These are phyloP conservation scores for Acanthis flammea DNA, from an alignment of 2,797 vertebrate genomes.

Conservation along the genomic window DNA sequence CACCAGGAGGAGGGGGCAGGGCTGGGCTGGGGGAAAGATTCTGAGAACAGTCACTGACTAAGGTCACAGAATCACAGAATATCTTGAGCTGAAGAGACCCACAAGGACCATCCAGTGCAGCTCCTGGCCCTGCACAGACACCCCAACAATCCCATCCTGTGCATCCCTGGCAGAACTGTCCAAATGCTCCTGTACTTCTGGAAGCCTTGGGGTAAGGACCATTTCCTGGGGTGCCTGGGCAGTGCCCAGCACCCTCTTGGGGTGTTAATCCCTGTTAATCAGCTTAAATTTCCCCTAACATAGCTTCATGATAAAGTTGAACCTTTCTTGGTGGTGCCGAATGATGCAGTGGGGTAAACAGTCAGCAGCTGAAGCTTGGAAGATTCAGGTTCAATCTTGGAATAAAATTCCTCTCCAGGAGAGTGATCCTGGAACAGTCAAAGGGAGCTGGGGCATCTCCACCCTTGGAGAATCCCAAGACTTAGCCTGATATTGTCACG, in stretches of 20 bases:
- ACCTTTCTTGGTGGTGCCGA: not conserved
- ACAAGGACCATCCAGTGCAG: not conserved
- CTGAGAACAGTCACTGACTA: not conserved
- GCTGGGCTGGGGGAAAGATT: not conserved
- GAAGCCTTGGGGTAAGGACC: not conserved
- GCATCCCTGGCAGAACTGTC: not conserved
- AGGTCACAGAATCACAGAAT: not conserved
- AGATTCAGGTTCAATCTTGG: not conserved
- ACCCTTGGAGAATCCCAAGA: not conserved
- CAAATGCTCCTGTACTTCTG: not conserved
- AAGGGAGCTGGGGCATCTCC: not conserved
- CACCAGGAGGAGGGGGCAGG: not conserved
- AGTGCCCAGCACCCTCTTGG: not conserved
- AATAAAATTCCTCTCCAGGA: not conserved
- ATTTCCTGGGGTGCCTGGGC: not conserved
- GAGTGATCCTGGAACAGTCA: not conserved
- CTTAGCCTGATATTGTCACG: not conserved
- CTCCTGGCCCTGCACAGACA: not conserved
- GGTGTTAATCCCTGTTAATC: not conserved
- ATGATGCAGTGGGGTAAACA: not conserved
- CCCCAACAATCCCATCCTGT: not conserved
- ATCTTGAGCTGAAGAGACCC: not conserved
- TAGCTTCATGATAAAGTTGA: not conserved
- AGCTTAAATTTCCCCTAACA: not conserved
- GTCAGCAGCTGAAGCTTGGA: not conserved